A percentile compares a stretch with the other conserved stretches of the same genome.
Evolutionary conservation across 2,113 vertebrate species (phyloP).

Genomic region (Cygnus atratus): DNA sequence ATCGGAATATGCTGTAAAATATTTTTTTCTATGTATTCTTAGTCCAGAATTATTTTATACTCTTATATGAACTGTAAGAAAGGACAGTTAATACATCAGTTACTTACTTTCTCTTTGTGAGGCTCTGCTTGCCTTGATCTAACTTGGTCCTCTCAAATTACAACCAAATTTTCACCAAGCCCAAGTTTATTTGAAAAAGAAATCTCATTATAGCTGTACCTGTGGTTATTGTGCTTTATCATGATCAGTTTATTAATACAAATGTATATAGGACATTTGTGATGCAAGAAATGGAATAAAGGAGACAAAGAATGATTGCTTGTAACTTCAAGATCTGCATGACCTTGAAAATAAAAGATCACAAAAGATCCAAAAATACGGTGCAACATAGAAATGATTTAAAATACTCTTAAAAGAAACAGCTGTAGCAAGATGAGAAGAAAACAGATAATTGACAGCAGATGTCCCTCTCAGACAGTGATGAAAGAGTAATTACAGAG

Average conservation of each 20-base stretch:
- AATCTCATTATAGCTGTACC: background rate
- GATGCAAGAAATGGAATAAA: background rate
- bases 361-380: constrained; percentile 28
- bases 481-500: constrained; percentile 73
- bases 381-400: constrained; percentile 56
- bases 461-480: constrained; percentile 72
- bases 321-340: background rate
- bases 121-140: background rate
- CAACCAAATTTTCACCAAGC: background rate
- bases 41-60: background rate
- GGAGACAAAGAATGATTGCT: background rate
- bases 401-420: constrained; percentile 70
- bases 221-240: background rate
- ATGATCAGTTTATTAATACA: background rate
- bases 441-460: constrained; percentile 72
- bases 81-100: background rate
- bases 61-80: background rate
- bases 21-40: background rate
- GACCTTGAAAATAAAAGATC: constrained; percentile 62
- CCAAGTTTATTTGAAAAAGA: background rate
- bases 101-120: background rate
- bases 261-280: background rate
- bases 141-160: background rate
- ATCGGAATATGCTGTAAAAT: background rate
- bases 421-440: constrained; percentile 69